phyloP scores from a whole-genome alignment of 2,113 vertebrate species.

The Nyctibius bracteatus region DNA sequence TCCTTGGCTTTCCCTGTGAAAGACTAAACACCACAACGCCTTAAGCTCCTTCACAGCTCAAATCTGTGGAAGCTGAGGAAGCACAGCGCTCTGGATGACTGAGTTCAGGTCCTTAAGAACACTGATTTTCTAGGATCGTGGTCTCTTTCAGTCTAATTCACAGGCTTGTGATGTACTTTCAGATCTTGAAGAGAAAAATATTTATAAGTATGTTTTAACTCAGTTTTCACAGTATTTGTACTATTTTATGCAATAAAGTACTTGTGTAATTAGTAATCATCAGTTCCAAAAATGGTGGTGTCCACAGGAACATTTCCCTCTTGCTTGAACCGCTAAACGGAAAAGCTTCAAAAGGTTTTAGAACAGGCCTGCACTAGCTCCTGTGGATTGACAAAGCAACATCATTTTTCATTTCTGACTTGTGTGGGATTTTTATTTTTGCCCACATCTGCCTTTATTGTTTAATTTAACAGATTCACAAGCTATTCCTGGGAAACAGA shows the following conservation, averaged over 20 bases:
- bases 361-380: neutral
- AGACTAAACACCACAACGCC: neutral
- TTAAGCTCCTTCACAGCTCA: neutral
- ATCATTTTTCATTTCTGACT: neutral
- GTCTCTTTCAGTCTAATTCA: neutral
- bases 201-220: neutral
- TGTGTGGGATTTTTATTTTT: neutral
- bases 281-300: neutral
- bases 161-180: neutral
- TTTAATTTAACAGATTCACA: neutral
- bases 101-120: neutral
- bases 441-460: neutral
- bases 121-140: neutral
- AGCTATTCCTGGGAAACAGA: slow-evolving; percentile 1
- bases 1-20: neutral
- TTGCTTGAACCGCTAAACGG: neutral
- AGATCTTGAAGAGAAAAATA: neutral
- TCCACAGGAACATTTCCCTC: neutral
- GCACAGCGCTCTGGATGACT: neutral
- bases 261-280: neutral
- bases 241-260: neutral
- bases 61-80: neutral
- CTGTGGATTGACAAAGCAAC: neutral
- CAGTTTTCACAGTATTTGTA: neutral
- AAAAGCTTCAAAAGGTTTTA: neutral